Evolutionary conservation across 2,113 vertebrate genomes (phyloP), one percentile per base, ranked within the genome.

Genomic region (Strix aluco): DNA sequence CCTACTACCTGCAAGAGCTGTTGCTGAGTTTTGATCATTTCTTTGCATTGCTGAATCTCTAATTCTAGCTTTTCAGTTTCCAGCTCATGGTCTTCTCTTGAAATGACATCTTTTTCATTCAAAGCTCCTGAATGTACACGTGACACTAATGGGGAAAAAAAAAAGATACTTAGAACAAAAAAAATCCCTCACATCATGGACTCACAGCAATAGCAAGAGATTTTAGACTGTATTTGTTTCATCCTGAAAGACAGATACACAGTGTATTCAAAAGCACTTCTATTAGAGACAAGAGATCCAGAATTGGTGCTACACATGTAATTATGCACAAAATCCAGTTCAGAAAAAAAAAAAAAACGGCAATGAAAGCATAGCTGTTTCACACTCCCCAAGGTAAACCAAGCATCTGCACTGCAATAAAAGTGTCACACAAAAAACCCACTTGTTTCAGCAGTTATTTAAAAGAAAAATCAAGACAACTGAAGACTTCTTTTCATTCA

Each of bases 21-120:
- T 75, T 99, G 99, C 86, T 99, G 99, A 46, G 98, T 98, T 93
- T 99, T 99, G 92, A 99, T 99, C 97, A 99, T 99, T 95, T 99
- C 99, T 97, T 98, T 99, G 96, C 99, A 99, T 18, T 99, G 99
- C 65, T 99, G 99, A 94, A 99, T 99, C 97, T 99, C 99, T 85
- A 98, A 59, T 92, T 98, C 98, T 32, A 99, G 98, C 73, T 98
- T 98, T 95, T 99, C 99, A 74, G 99, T 98, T 97, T 99, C 99
- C 66, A 99, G 98, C 86, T 99, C 99, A 12, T 99, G 99, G 38
- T 98, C 98, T 92, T 99, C 98, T 92, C 98, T 98, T 65, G 98
- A 98, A 82, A 99, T 98, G 54, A 99, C 97, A 67, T 99, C 99
- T 90, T 98, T 98, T 38, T 91, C 97, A 74, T 93, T 97, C 79